A percentile compares a stretch with the other conserved stretches of the same genome.
Conservation (phyloP, 2,888 invertebrate species). For the Acleris laterana region DNA sequence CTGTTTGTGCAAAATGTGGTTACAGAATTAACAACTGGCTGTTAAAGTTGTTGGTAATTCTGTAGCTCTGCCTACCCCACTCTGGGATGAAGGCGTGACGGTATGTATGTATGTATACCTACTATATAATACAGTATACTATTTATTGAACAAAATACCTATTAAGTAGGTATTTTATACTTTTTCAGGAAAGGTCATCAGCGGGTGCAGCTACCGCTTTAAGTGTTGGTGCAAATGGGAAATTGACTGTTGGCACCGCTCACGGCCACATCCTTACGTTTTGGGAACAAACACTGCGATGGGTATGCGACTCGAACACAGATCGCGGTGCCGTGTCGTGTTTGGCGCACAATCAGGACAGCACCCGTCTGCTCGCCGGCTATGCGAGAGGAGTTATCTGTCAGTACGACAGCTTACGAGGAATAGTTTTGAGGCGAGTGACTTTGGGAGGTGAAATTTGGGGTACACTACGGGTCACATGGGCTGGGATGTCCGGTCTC, state of each 20-base stretch:
- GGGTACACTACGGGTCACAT: conserved; percentile 74
- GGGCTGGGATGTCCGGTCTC: conserved; percentile 76
- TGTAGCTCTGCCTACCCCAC: too few relatives aligned
- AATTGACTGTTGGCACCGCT: conserved; percentile 96
- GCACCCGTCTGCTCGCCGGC: conserved; percentile 91
- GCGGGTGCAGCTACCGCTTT: conserved; percentile 95
- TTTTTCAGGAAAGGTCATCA: conserved; percentile 91
- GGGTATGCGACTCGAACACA: conserved; percentile 89
- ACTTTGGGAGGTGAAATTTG: conserved; percentile 79
- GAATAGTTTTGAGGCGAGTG: conserved; percentile 68
- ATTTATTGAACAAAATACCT: too few relatives aligned
- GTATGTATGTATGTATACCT: too few relatives aligned
- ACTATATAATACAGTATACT: too few relatives aligned
- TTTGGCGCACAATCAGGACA: conserved; percentile 94
- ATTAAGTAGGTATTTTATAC: conserved; percentile 26
- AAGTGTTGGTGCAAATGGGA: conserved; percentile 87
- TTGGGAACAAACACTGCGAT: conserved; percentile 92
- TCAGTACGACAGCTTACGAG: conserved; percentile 94
- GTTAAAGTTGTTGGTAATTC: too few relatives aligned
- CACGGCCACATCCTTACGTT: conserved; percentile 94
- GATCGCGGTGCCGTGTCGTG: conserved; percentile 92
- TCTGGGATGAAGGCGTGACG: too few relatives aligned
- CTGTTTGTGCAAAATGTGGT: too few relatives aligned
- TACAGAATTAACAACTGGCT: too few relatives aligned
- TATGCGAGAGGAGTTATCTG: conserved; percentile 92